These are phyloP conservation scores for Andinoacara biseriatus DNA, from an alignment of 2,113 vertebrate species.

Conservation along the genomic window DNA sequence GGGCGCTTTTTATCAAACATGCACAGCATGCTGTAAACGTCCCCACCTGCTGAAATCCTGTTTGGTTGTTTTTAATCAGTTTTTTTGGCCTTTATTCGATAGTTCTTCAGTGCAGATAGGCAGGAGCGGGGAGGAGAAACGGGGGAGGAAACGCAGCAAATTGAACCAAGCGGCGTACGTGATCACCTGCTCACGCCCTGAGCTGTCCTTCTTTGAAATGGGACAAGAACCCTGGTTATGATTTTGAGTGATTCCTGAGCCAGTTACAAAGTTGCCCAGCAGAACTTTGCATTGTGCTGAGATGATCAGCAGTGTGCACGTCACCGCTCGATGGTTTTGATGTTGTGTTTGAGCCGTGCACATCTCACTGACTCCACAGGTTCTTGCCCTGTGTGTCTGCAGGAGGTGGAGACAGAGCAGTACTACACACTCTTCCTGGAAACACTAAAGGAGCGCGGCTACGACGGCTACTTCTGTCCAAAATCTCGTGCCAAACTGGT, in stretches of 20 bases:
- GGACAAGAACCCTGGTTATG: neutral
- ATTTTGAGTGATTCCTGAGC: neutral
- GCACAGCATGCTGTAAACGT: too few relatives aligned
- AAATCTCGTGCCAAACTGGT: constrained; percentile 99
- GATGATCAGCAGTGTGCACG: neutral
- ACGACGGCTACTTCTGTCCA: constrained; percentile 97
- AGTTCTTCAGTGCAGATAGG: too few relatives aligned
- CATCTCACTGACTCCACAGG: rapidly evolving
- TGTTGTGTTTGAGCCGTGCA: neutral
- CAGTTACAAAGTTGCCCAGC: neutral
- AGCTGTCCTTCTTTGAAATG: neutral
- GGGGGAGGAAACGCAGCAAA: too few relatives aligned
- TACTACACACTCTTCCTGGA: constrained; percentile 97
- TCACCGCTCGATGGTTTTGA: rapidly evolving
- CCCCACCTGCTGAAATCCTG: neutral
- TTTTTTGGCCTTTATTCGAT: too few relatives aligned
- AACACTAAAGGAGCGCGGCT: constrained; percentile 93
- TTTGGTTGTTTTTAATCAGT: neutral
- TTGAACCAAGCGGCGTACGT: too few relatives aligned
- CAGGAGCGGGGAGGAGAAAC: too few relatives aligned
- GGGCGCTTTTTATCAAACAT: neutral
- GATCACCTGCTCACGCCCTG: too few relatives aligned
- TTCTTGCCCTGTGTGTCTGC: constrained; percentile 28
- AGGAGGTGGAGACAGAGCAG: constrained; percentile 99
- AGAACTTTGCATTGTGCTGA: neutral